Evolutionary conservation across 2,888 invertebrate genomes (phyloP), one percentile per base, ranked within the genome.

Genomic region (Unio delphinus): DNA sequence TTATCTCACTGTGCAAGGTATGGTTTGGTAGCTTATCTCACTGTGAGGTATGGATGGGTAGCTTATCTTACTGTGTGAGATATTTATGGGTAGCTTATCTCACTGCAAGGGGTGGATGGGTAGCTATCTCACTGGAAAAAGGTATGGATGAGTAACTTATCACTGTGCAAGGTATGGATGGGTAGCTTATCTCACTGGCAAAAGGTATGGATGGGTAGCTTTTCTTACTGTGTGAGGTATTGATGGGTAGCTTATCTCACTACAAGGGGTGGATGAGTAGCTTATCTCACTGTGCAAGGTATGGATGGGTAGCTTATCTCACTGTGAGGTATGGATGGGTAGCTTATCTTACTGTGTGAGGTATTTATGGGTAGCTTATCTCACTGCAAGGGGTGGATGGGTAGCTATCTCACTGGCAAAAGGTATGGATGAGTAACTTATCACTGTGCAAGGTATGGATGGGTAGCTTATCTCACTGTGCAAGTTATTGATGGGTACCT

Each of bases 391-490:
- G 23, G 23, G 23, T 23, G 23, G 23, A 23, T 23, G 23, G 23
- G 23, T 23, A 23, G 82, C 7, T 67, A 61, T 11, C 65, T 85
- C 7, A 82, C 83, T 45, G 86, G 4, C 84, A 84, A 79, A 23
- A 23, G 83, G 86, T 86, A 71, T 67, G 68, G 23, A 28, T 56
- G 6, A 18, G 28, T 63, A 26, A 18, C 3, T 34, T 34, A 34
- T 85, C 7, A 82, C 83, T 45, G 86, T 87, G 4, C 84, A 84
- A 79, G 83, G 86, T 86, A 71, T 67, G 68, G 23, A 28, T 56
- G 6, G n/a, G 28, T 63, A 26, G 23, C 3, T 8, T 67, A 61
- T 11, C 65, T 85, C 7, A 82, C 83, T 45, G 86, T 87, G 4
- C 84, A 84, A 79, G 83, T 86, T 86, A 71, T 67, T 67, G 23